Evolutionary conservation across 2,888 invertebrate species (phyloP).

Genomic region (Aphrophora alni): DNA sequence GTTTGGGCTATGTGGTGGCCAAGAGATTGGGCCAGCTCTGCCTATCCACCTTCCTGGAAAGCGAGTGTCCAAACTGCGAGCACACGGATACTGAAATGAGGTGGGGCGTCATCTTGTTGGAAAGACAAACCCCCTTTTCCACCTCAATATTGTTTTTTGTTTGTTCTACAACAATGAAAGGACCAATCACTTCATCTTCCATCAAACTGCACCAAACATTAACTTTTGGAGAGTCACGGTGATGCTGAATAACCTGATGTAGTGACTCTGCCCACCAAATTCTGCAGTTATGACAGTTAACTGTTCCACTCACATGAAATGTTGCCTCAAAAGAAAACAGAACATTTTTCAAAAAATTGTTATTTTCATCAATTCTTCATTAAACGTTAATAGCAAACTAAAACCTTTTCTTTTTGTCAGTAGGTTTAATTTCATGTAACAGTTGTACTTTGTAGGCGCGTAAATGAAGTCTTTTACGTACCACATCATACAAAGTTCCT

Average conservation of each 20-base stretch:
- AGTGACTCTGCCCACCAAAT: no score
- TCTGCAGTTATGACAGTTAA: no score
- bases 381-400: no score
- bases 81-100: neutral
- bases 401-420: no score
- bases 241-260: conserved; percentile 10
- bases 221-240: conserved; percentile 11
- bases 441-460: neutral
- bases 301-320: no score
- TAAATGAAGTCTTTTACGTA: neutral
- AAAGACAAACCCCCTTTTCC: conserved; percentile 3
- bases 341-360: no score
- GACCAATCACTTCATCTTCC: conserved; percentile 15
- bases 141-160: conserved; percentile 25
- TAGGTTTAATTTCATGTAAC: no score
- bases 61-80: neutral
- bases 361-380: no score
- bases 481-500: neutral
- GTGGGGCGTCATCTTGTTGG: neutral
- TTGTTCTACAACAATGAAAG: conserved; percentile 16
- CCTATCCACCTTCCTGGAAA: neutral
- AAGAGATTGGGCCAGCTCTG: neutral
- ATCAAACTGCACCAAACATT: conserved; percentile 20
- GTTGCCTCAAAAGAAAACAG: no score
- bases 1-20: conserved; percentile 6